Base-by-base conservation (phyloP, 2,888 invertebrate genomes). In the Drosophila anceps region DNA sequence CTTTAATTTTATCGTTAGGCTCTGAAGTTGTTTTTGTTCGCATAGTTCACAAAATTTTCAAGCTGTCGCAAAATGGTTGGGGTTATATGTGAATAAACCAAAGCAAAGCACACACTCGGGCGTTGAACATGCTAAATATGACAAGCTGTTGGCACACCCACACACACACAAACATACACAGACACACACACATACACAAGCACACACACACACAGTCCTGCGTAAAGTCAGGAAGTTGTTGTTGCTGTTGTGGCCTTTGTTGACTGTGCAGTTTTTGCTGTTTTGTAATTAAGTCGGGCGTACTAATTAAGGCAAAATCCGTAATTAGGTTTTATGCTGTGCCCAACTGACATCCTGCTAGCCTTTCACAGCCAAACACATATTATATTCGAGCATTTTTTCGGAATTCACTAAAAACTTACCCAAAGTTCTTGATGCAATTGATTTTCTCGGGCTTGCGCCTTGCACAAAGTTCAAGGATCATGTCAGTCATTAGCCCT, bases 231-330 rank as follows among this genome's bases (percentile, higher is more conserved):
- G n/a, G n/a, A n/a, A n/a, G n/a, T n/a, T 64, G 27, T 58, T 53
- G 50, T 33, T 68, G 54, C 33, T 71, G 60, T 54, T 68, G 46
- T 54, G 55, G 73, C 46, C 46, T 57, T 53, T 70, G 70, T 73
- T 78, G 81, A 66, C 68, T 84, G 68, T 81, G 67, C 67, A 75
- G 73, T 76, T 75, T 85, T 82, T 39, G 65, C 69, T 55, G 79
- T 74, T 74, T 76, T 75, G 70, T 82, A 84, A 84, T 84, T 88
- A 88, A 84, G 80, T 82, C 69, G 70, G 69, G 82, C 69, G 69
- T 39, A 72, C 82, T 81, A 89, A 89, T 87, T 84, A 79, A 79
- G 66, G 71, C 76, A 79, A 69, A 84, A 69, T 76, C 55, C 58
- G 68, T 79, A 88, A 88, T 88, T 76, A 76, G 82, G 69, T 79